Evolutionary conservation across 2,888 invertebrate genomes (phyloP), one percentile per base, ranked within the genome.

Genomic region (Synanthedon myopaeformis): DNA sequence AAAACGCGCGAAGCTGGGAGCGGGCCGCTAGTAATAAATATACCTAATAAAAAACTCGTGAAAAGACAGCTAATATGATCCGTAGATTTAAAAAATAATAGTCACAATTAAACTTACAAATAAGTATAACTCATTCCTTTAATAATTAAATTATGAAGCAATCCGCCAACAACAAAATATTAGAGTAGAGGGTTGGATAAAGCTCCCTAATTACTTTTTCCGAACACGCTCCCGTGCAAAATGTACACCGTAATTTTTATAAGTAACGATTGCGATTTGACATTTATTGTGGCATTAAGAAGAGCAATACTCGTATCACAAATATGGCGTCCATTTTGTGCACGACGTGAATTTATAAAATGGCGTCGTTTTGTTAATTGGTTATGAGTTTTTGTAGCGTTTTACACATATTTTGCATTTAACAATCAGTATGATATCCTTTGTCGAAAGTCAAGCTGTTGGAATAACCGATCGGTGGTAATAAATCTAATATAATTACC

Each of bases 261-360:
- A 77, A 74, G 70, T 74, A 76, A 76, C 82, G 73, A 79, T 80
- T 77, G 73, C 79, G 23, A 76, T 82, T 84, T 81, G 81, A 82
- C 82, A 75, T 79, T 82, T 82, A 82, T 82, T 72, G 75, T 76
- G 67, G 69, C 81, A 81, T 82, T 83, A 79, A 73, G 70, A 70
- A 66, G 69, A 67, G 71, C 75, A 75, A 79, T 74, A 72, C 66
- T 67, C 67, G 66, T 71, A 70, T 74, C 76, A 69, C 72, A 74
- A 77, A 72, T 67, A 72, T 64, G 61, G 57, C 69, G 63, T 74
- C 77, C 79, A 79, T 83, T 76, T 81, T 73, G 77, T 57, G 64
- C 74, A 71, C 72, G 76, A 68, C 58, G 67, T 72, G 79, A 76
- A 76, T 82, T 70, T 72, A 59, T 66, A 74, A 80, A 77, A 82